Percentiles rank a stretch among this genome's conserved stretches.
These are phyloP conservation scores for Drosophila pallidifrons DNA, from an alignment of 1,140 invertebrate species.

Conservation along the genomic window DNA sequence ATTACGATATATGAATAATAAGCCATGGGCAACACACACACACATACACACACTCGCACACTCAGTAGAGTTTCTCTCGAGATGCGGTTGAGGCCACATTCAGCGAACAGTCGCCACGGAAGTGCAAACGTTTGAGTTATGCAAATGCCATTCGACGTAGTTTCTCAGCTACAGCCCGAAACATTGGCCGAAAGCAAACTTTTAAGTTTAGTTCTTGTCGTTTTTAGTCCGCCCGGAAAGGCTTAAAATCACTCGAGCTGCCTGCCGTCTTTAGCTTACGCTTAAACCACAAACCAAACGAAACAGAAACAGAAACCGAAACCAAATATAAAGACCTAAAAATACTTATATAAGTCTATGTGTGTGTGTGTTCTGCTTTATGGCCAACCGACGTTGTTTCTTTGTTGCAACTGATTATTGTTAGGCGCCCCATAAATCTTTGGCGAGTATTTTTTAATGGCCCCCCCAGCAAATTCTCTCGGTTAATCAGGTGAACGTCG, in stretches of 20 bases:
- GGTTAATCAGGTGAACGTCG: constrained; percentile 47
- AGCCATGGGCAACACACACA: constrained; percentile 47
- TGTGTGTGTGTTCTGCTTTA: constrained; percentile 38
- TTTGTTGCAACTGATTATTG: constrained; percentile 20
- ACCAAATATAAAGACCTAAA: constrained; percentile 43
- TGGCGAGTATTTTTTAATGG: constrained; percentile 53
- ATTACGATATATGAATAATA: constrained; percentile 83
- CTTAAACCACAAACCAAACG: constrained; percentile 19
- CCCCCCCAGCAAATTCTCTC: constrained; percentile 21
- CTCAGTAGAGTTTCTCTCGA: background rate
- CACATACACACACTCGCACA: background rate
- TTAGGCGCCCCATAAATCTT: constrained; percentile 41
- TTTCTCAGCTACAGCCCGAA: constrained; percentile 19
- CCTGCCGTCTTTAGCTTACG: constrained; percentile 44
- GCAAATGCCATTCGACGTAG: constrained; percentile 44
- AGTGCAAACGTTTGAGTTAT: constrained; percentile 60
- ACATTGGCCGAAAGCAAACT: constrained; percentile 50
- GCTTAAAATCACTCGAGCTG: constrained; percentile 57
- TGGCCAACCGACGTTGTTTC: constrained; percentile 49
- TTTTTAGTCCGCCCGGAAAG: constrained; percentile 54
- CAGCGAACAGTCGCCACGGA: constrained; percentile 21
- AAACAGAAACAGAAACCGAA: background rate
- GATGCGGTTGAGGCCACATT: constrained; percentile 5
- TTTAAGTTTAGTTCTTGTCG: constrained; percentile 59
- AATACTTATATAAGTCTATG: background rate